phyloP scores from a whole-genome alignment of 2,113 vertebrate genomes.

The Pygoscelis antarcticus region DNA sequence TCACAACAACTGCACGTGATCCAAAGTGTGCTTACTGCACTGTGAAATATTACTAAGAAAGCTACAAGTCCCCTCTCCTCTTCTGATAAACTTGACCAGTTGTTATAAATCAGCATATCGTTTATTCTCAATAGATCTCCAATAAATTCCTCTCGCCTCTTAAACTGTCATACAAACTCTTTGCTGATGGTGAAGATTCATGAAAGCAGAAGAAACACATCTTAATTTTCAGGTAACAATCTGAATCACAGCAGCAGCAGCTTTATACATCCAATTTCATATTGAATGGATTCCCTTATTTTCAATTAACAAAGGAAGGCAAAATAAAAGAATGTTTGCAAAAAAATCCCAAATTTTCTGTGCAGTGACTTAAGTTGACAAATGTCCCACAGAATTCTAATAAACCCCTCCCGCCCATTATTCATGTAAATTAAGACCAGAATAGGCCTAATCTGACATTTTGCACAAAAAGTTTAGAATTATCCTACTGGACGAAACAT shows the following conservation, averaged over 20 bases:
- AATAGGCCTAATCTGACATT: neutral
- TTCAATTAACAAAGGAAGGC: neutral
- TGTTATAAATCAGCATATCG: neutral
- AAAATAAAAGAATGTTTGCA: neutral
- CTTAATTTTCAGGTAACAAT: neutral
- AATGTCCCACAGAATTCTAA: neutral
- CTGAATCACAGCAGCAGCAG: neutral
- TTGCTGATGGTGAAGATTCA: neutral
- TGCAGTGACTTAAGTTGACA: neutral
- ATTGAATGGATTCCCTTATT: neutral
- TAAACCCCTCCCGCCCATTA: accelerated
- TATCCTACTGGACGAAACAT: neutral
- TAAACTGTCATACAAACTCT: neutral
- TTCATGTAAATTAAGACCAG: neutral
- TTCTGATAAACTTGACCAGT: neutral
- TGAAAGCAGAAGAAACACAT: neutral
- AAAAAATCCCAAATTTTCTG: neutral
- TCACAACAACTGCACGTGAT: accelerated
- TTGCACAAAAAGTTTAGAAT: neutral
- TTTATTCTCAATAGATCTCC: neutral
- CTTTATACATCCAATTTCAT: neutral
- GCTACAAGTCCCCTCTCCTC: neutral
- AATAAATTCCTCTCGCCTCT: neutral
- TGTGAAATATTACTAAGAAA: neutral
- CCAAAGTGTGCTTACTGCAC: neutral